A percentile compares a stretch with the other conserved stretches of the same genome.
phyloP scores from a whole-genome alignment of 1,140 invertebrate genomes.

The Magallana angulata region DNA sequence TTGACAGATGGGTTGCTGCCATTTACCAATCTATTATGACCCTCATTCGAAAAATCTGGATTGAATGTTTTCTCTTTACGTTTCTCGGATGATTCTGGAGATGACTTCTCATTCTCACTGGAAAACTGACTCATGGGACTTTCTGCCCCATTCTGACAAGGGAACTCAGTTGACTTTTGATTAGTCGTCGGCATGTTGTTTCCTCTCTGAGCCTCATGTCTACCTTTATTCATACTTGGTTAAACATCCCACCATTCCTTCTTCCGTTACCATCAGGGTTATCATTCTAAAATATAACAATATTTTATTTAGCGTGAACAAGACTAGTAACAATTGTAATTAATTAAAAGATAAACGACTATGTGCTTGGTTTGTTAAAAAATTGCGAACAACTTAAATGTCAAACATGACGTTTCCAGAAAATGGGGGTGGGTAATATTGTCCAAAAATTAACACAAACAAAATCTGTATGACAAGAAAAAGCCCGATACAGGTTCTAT shows the following conservation, averaged over 20 bases:
- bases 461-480: neutral
- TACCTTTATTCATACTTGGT: slow-evolving; percentile 19
- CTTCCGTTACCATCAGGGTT: neutral
- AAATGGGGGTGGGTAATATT: neutral
- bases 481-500: neutral
- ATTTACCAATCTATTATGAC: neutral
- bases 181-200: slow-evolving; percentile 29
- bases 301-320: too few species aligned
- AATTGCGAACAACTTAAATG: neutral
- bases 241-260: slow-evolving; percentile 1
- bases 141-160: slow-evolving; percentile 8
- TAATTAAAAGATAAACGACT: too few species aligned
- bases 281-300: neutral
- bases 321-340: too few species aligned
- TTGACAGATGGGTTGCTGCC: neutral
- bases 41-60: neutral
- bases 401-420: slow-evolving; percentile 24
- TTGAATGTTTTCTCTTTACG: neutral
- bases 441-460: neutral
- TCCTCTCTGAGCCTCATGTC: slow-evolving; percentile 10
- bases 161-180: neutral
- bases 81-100: slow-evolving; percentile 7
- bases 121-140: slow-evolving; percentile 10
- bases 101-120: slow-evolving; percentile 13
- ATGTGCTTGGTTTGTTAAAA: too few species aligned